Conservation (phyloP, 2,797 vertebrate species). For the Parotocinclus haroldoi region DNA sequence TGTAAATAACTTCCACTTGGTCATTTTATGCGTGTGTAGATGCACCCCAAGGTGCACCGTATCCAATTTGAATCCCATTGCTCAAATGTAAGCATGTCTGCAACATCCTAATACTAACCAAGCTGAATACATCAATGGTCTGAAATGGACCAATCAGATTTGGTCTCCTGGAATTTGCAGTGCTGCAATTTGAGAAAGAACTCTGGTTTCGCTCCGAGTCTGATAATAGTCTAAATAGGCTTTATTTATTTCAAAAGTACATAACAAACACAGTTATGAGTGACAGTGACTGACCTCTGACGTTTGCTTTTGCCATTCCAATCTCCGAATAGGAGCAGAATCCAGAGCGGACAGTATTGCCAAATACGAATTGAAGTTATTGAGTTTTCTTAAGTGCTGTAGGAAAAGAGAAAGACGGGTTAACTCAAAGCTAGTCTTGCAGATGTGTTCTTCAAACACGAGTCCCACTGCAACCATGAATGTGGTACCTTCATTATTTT, state of each 20-base stretch:
- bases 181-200: no score
- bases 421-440: neutral
- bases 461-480: neutral
- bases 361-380: conserved; percentile 95
- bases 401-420: neutral
- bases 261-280: neutral
- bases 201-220: no score
- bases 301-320: conserved; percentile 92
- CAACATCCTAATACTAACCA: no score
- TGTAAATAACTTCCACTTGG: no score
- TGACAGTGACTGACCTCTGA: conserved; percentile 75
- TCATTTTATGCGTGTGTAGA: no score
- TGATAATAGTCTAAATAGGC: neutral
- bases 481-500: conserved; percentile 94
- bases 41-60: no score
- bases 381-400: conserved; percentile 89
- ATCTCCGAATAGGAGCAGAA: conserved; percentile 86
- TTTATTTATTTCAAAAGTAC: neutral
- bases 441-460: neutral
- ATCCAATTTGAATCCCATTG: no score
- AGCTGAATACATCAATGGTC: no score
- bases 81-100: no score
- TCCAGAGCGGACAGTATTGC: conserved; percentile 91
- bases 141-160: no score
- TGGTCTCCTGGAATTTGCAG: no score